Percentiles rank a stretch among this genome's conserved stretches.
Conservation (phyloP, 2,797 vertebrate species). For the Acanthornis magna region DNA sequence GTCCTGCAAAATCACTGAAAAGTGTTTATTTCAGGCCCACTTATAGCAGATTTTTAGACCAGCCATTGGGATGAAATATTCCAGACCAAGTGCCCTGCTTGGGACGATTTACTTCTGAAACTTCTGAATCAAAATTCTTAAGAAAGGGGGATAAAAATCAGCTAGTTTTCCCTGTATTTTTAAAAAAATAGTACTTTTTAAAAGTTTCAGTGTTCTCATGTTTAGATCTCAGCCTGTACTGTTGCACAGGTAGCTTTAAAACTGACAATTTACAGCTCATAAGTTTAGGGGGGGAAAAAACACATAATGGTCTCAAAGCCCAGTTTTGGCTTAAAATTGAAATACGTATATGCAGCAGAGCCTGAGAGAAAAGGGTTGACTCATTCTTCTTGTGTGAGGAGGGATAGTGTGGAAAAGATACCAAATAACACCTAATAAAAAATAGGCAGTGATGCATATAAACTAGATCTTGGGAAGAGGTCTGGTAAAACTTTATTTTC, state of each 20-base stretch:
- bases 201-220: background rate
- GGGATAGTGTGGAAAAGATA: constrained; percentile 52
- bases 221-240: background rate
- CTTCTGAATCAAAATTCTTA: background rate
- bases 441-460: constrained; percentile 40
- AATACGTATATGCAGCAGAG: background rate
- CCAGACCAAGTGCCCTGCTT: background rate
- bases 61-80: background rate
- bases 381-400: constrained; percentile 45
- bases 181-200: background rate
- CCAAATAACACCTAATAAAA: constrained; percentile 60
- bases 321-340: background rate
- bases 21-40: background rate
- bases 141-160: background rate
- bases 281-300: background rate
- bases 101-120: background rate
- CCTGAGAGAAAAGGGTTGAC: constrained; percentile 27
- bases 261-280: background rate
- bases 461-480: constrained; percentile 25
- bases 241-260: background rate
- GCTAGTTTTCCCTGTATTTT: background rate
- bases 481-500: constrained; percentile 33
- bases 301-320: background rate
- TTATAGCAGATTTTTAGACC: background rate
- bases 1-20: background rate